Percentiles rank a stretch among this genome's conserved stretches.
phyloP scores from a whole-genome alignment of 2,888 invertebrate genomes.

The Octonoba sinensis region DNA sequence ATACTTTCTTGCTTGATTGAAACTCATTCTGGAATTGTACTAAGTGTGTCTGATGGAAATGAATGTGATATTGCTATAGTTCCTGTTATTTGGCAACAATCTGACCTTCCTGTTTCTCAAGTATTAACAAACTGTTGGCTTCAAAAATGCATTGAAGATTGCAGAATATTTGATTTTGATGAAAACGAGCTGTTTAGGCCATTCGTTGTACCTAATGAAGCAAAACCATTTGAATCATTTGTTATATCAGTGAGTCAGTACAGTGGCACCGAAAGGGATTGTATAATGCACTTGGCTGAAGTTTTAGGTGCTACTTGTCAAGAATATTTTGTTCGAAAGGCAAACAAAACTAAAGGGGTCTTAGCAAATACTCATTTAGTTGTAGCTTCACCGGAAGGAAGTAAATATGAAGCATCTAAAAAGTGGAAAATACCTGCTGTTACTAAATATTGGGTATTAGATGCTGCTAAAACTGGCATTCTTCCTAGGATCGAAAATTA shows the following conservation, averaged over 20 bases:
- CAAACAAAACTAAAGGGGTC: constrained; percentile 73
- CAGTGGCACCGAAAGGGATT: constrained; percentile 80
- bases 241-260: constrained; percentile 86
- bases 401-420: constrained; percentile 86
- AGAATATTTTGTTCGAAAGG: constrained; percentile 78
- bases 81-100: constrained; percentile 74
- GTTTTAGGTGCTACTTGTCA: constrained; percentile 81
- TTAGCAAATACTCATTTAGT: constrained; percentile 85
- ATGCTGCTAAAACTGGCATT: constrained; percentile 77
- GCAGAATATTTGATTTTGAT: constrained; percentile 67
- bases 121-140: constrained; percentile 82
- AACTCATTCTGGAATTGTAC: constrained; percentile 73
- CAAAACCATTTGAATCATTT: constrained; percentile 77
- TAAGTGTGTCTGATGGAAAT: constrained; percentile 74
- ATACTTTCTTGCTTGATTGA: constrained; percentile 69
- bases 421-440: constrained; percentile 90
- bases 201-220: constrained; percentile 71
- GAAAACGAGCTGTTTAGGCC: constrained; percentile 70
- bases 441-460: constrained; percentile 81
- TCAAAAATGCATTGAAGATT: constrained; percentile 70
- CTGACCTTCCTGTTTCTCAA: constrained; percentile 74
- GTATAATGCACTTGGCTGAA: constrained; percentile 79
- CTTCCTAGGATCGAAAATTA: constrained; percentile 73
- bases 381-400: constrained; percentile 79
- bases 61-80: constrained; percentile 77